Evolutionary conservation across 2,888 invertebrate species (phyloP), one percentile per base, ranked within the genome.

Genomic region (Drosophila colorata): DNA sequence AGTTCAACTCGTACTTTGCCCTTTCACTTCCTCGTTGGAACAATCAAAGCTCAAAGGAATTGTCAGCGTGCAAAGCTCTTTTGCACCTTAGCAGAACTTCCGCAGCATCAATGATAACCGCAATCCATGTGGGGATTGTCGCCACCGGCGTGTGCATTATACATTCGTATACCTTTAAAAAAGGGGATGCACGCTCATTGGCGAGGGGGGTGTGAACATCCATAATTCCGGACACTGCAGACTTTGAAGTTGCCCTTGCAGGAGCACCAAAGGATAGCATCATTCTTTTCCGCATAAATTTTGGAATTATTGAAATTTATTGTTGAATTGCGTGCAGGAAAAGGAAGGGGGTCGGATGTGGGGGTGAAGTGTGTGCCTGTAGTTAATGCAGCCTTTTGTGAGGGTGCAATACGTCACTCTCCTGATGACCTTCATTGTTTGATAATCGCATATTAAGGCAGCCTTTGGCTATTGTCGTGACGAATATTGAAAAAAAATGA

Each of bases 291-390:
- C 66, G 74, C 78, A 85, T 87, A 84, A 72, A 86, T 88, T 86
- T 78, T 11, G 49, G 87, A 80, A 77, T 87, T 87, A 88, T 88
- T 80, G 61, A 80, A 83, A 85, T 87, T 83, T 88, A 83, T 87
- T 76, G 78, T 80, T 66, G 43, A 64, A 57, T 48, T 73, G 56
- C 38, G 48, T 52, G 51, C 38, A 3, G 9, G 9, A 35, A 7
- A 13, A 23, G 11, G 35, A 11, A 37, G 14, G 11, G 47, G 6
- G 11, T n/a, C n/a, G n/a, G n/a, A n/a, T n/a, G n/a, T n/a, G 11
- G 13, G 16, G 18, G 33, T 14, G 0, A 41, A 28, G 23, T 44
- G 28, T 31, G 59, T 58, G 55, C 11, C 28, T 65, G 33, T 38
- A 51, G 23, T 46, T 68, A 44, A 66, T 58, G 59, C 53, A 51